Evolutionary conservation across 2,797 vertebrate genomes (phyloP), one percentile per base, ranked within the genome.

Genomic region (Acanthis flammea): DNA sequence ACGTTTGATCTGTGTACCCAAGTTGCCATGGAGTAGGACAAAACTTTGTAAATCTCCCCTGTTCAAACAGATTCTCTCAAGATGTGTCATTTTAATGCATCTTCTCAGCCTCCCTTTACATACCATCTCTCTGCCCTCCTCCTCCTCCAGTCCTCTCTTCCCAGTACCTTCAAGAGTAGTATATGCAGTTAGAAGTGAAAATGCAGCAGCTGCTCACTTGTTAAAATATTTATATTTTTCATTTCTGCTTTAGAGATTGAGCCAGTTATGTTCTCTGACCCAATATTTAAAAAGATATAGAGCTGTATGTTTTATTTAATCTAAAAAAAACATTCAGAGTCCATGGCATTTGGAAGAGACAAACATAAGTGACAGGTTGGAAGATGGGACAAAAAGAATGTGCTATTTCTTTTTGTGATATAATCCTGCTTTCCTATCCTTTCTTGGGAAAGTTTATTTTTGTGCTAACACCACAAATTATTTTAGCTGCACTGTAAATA

Each of bases 11-110:
- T 94, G 60, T 93, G 71, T 82, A 79, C 71, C 92, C 84, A 66
- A 19, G 96, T 97, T 97, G 94, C 96, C 90, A 96, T 94, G 97
- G 95, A 90, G 94, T 30, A 94, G 80, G 92, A 89, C 73, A 97
- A 95, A 97, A 96, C 92, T 92, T 80, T 60, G 50, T 65, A 95
- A 82, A 85, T 87, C 81, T 86, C 60, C 66, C 45, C 91, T 68
- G 60, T 89, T 96, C 87, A 95, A 95, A 62, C 22, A 63, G 73
- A 95, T 94, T 90, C 88, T 97, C 94, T 93, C 42, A 75, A 89
- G 93, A 93, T 92, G 91, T 85, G 78, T 96, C 86, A 91, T 68
- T 92, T 93, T 30, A 87, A 67, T 0, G 35, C 68, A 13, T 58
- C 88, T 92, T 73, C 62, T 90, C 66, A 65, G 47, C 57, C 24